These are phyloP conservation scores for Deroplatys truncata DNA, from an alignment of 2,888 invertebrate genomes.

Conservation along the genomic window DNA sequence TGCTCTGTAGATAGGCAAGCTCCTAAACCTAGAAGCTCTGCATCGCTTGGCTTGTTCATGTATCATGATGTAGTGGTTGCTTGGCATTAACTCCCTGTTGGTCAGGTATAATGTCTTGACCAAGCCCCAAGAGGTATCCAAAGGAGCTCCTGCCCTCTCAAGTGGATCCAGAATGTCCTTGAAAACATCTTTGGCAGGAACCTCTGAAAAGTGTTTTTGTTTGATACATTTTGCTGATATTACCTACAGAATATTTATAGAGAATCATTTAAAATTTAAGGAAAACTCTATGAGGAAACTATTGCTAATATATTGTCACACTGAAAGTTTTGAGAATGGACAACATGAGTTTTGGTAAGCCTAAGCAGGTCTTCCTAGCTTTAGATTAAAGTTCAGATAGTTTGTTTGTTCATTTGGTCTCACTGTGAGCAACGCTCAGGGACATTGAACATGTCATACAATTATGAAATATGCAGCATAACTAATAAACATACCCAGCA, in stretches of 20 bases:
- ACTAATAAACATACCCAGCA: too few relatives aligned
- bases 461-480: too few relatives aligned
- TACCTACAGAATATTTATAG: too few relatives aligned
- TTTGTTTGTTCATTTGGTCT: too few relatives aligned
- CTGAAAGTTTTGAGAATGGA: too few relatives aligned
- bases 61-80: conserved; percentile 71
- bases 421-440: too few relatives aligned
- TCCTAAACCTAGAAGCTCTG: conserved; percentile 68
- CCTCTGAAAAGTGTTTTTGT: not conserved
- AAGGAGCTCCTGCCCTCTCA: conserved; percentile 65
- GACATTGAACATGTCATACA: too few relatives aligned
- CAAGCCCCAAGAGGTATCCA: conserved; percentile 83
- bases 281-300: not conserved
- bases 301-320: not conserved
- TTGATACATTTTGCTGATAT: too few relatives aligned
- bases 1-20: conserved; percentile 62
- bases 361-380: too few relatives aligned
- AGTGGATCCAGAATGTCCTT: conserved; percentile 67
- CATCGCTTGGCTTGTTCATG: conserved; percentile 76
- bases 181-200: conserved; percentile 51
- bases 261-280: too few relatives aligned
- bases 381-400: too few relatives aligned
- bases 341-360: too few relatives aligned
- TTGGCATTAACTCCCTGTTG: conserved; percentile 74
- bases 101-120: conserved; percentile 79